Conservation (phyloP, 2,113 vertebrate genomes). For the Erinaceus europaeus region DNA sequence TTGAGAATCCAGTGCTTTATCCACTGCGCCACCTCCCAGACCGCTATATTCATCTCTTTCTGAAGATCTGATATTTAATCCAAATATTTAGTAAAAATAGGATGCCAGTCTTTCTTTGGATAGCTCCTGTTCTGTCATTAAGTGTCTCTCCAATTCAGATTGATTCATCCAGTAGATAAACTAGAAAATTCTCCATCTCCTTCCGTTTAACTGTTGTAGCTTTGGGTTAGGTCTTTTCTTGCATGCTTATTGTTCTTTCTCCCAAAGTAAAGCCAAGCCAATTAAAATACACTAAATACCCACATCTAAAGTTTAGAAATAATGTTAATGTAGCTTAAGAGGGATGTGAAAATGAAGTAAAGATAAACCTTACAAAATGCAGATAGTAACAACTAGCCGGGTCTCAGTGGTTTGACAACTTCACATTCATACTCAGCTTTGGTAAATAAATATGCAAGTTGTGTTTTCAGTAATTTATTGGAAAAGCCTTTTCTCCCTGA, state of each 20-base stretch:
- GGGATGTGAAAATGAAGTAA: neutral
- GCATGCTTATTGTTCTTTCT: neutral
- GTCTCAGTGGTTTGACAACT: neutral
- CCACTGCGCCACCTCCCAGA: no score
- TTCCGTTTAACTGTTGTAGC: neutral
- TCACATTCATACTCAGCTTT: slow-evolving; percentile 14
- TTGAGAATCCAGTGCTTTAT: no score
- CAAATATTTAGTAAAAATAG: neutral
- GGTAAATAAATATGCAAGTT: neutral
- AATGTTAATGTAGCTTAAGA: slow-evolving; percentile 12
- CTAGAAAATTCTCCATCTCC: neutral
- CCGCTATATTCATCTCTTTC: neutral
- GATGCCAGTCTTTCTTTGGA: neutral
- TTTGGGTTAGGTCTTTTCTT: neutral
- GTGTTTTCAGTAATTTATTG: slow-evolving; percentile 3
- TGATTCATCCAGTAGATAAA: neutral
- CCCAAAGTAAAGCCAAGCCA: slow-evolving; percentile 27
- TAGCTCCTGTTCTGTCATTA: neutral
- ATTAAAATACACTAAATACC: neutral
- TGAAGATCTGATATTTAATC: slow-evolving; percentile 3
- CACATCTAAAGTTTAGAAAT: slow-evolving; percentile 10
- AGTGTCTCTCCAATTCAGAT: slow-evolving; percentile 12
- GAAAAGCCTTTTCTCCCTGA: neutral
- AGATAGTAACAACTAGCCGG: neutral
- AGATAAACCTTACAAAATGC: slow-evolving; percentile 1